phyloP scores from a whole-genome alignment of 2,888 invertebrate genomes.

The Leptinotarsa haldemani region DNA sequence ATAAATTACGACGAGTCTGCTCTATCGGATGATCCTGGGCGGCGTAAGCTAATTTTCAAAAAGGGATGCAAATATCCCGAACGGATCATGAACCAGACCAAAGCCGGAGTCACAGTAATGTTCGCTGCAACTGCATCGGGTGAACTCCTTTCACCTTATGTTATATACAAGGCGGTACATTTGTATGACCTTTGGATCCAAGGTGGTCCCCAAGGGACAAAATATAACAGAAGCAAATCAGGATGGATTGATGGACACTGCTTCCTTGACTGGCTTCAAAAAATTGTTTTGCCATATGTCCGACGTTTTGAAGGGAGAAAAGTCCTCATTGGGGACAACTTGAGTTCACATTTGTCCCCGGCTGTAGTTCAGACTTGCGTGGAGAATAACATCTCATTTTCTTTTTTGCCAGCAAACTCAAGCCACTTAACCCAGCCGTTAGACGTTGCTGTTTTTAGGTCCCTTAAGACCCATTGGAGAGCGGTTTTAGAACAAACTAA shows the following conservation, averaged over 20 bases:
- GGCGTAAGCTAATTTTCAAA: not conserved
- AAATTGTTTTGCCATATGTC: constrained; percentile 17
- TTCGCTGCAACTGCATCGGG: constrained; percentile 22
- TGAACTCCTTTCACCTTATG: not conserved
- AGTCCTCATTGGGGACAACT: constrained; percentile 19
- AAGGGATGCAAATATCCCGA: not conserved
- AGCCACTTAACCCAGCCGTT: not conserved
- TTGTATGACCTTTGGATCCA: too few relatives aligned
- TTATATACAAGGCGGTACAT: too few relatives aligned
- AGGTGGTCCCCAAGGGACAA: constrained; percentile 1
- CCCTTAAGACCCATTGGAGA: constrained; percentile 15
- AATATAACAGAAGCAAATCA: not conserved
- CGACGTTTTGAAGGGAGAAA: not conserved
- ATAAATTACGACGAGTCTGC: constrained; percentile 21
- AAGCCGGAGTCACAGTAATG: not conserved
- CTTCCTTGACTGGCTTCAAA: constrained; percentile 20
- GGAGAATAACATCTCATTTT: constrained; percentile 17
- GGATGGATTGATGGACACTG: constrained; percentile 12
- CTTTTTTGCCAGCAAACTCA: constrained; percentile 1
- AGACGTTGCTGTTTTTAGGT: constrained; percentile 20
- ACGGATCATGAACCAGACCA: constrained; percentile 24
- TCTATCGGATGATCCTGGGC: constrained; percentile 14
- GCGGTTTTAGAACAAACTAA: constrained; percentile 1
- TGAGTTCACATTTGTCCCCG: constrained; percentile 12
- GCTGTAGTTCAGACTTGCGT: constrained; percentile 17